A percentile compares a stretch with the other conserved stretches of the same genome.
phyloP scores from a whole-genome alignment of 2,797 vertebrate genomes.

The Tapera naevia region DNA sequence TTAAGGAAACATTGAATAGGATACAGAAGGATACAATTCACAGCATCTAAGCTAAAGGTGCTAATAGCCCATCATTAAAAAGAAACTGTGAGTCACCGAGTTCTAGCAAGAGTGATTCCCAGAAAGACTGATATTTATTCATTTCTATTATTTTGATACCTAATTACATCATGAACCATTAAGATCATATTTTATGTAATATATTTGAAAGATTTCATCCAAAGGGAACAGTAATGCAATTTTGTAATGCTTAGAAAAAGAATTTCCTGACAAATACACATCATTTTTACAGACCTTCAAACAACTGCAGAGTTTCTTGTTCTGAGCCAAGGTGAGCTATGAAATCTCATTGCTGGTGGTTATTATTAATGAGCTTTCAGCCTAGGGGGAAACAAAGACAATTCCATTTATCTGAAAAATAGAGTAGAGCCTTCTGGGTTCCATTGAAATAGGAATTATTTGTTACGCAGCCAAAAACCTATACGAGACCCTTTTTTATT shows the following conservation, averaged over 20 bases:
- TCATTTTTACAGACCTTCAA: not conserved
- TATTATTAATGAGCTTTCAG: slow-evolving; percentile 19
- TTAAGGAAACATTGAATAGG: not conserved
- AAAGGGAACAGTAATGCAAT: not conserved
- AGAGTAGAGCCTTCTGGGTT: not conserved
- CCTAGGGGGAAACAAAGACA: not conserved
- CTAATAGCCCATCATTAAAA: not conserved
- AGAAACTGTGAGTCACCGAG: not conserved
- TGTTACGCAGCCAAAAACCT: not conserved
- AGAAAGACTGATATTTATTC: not conserved
- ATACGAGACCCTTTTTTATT: not conserved
- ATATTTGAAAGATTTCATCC: not conserved
- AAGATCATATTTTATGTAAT: not conserved
- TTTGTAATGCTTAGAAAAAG: not conserved
- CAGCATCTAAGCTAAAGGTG: not conserved
- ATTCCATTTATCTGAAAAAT: slow-evolving; percentile 22
- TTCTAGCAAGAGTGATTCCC: not conserved
- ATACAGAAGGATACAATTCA: not conserved
- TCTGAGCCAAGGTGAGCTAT: slow-evolving; percentile 1
- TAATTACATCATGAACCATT: not conserved
- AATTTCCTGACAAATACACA: not conserved
- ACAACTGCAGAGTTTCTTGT: not conserved
- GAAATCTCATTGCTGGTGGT: not conserved
- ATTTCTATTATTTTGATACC: not conserved
- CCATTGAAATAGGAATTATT: not conserved